These are phyloP conservation scores for Tetramorium simillimum DNA, from an alignment of 1,140 invertebrate species.

Conservation along the genomic window DNA sequence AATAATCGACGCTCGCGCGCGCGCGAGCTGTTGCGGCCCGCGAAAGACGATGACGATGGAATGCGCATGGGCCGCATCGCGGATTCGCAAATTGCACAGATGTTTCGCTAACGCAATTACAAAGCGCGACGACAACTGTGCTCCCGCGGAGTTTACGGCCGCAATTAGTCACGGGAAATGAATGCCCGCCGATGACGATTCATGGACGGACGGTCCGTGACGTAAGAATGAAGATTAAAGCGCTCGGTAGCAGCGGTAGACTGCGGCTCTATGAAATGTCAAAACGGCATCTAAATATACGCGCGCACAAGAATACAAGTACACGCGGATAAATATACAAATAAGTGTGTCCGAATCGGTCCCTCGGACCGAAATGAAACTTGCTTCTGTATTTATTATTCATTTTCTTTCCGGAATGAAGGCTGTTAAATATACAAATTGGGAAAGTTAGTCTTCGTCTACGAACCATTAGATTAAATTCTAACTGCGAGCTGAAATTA, in stretches of 20 bases:
- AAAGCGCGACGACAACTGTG: not conserved
- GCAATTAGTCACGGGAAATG: slow-evolving; percentile 53
- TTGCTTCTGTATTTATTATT: slow-evolving; percentile 10
- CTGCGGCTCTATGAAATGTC: slow-evolving; percentile 29
- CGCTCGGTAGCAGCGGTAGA: not conserved
- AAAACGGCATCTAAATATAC: slow-evolving; percentile 48
- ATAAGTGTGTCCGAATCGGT: slow-evolving; percentile 28
- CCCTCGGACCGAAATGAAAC: slow-evolving; percentile 2
- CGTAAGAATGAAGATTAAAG: slow-evolving; percentile 50
- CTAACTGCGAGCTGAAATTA: not conserved
- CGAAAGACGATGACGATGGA: not conserved
- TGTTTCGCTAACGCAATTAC: slow-evolving; percentile 31
- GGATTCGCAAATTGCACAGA: not conserved
- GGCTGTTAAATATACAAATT: slow-evolving; percentile 23
- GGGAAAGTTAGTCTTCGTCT: not conserved
- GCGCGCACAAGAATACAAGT: not conserved
- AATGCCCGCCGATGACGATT: slow-evolving; percentile 40
- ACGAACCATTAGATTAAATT: slow-evolving; percentile 21
- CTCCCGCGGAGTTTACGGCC: slow-evolving; percentile 8
- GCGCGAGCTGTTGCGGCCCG: not conserved
- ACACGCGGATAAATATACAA: slow-evolving; percentile 22
- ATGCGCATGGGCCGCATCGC: not conserved
- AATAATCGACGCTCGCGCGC: slow-evolving; percentile 13
- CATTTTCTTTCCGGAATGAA: not conserved
- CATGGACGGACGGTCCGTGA: slow-evolving; percentile 29